Base-by-base conservation (phyloP, 2,888 invertebrate genomes). In the Macaria notata region DNA sequence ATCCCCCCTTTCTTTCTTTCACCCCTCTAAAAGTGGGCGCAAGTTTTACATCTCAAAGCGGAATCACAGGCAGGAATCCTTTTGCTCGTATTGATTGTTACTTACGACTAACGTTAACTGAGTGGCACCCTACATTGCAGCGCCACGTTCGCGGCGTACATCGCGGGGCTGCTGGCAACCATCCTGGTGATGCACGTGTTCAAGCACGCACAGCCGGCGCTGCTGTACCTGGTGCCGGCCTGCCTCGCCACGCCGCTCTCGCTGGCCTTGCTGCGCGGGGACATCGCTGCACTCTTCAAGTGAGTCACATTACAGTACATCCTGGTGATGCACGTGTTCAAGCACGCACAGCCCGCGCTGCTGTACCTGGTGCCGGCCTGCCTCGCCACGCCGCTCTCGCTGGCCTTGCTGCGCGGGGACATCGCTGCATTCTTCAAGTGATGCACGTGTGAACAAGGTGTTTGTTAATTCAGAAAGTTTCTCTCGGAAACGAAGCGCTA, bases 131-230 rank as follows among this genome's bases (percentile, higher is more conserved):
- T 36, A 7, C 33, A 29, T 41, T 29, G 54, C 72, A 78, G 86
- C 78, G 94, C 97, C 3, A 97, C 98, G 3, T 96, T 99, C 83
- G 80, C 94, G 46, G 99, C 99, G 1, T 99, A 99, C 85, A 95
- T 99, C 73, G 84, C 97, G 74, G 99, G 99, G 1, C 92, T 99
- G 63, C 90, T 98, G 82, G 94, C 96, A 30, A 99, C 99, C 1
- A 98, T 99, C 84, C 94, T 97, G 70, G 97, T 99, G 60, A 99
- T 99, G 98, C 98, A 99, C 90, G 93, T 98, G 69, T 99, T 98
- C 91, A 98, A 98, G 86, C 99, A 98, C 91, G 99, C 99, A 31
- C 98, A 99, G 93, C 99, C 99, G 0, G 99, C 99, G 52, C 93
- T 99, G 58, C 91, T 99, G 72, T 99, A 99, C 88, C 93, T 99